Conservation (phyloP, 2,113 vertebrate species). For the Nasalis larvatus region DNA sequence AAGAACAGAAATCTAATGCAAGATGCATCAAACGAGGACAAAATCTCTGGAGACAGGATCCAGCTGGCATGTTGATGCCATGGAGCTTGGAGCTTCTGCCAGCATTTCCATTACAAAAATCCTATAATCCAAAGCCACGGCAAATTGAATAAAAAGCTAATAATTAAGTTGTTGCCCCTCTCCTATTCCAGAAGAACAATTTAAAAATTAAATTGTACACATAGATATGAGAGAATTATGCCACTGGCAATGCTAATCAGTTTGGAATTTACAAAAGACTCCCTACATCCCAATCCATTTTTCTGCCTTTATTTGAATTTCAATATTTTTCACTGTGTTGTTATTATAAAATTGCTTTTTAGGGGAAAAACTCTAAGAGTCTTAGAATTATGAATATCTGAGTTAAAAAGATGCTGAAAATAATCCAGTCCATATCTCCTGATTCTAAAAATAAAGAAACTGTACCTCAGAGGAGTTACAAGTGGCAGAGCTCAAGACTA, state of each 20-base stretch:
- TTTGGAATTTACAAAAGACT: neutral
- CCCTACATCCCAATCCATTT: neutral
- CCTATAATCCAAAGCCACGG: neutral
- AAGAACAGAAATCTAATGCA: neutral
- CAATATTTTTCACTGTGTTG: neutral
- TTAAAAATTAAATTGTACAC: constrained; percentile 15
- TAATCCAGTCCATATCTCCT: neutral
- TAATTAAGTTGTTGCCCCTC: neutral
- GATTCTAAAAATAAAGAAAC: constrained; percentile 32
- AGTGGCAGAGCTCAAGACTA: neutral
- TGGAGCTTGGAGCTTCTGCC: fast-evolving
- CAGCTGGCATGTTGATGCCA: fast-evolving
- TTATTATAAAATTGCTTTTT: neutral
- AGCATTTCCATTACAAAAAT: constrained; percentile 2
- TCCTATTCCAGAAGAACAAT: neutral
- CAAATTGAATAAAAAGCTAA: constrained; percentile 20
- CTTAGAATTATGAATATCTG: constrained; percentile 10
- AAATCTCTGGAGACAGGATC: neutral
- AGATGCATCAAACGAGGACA: neutral
- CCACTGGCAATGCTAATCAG: neutral
- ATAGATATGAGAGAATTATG: neutral
- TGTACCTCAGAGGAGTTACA: neutral
- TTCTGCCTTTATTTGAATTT: constrained; percentile 4
- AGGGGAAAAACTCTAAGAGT: neutral
- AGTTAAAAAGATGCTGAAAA: constrained; percentile 25